Percentiles rank a stretch among this genome's conserved stretches.
These are phyloP conservation scores for Pantelozetes paolii DNA, from an alignment of 2,888 invertebrate genomes.

Conservation along the genomic window DNA sequence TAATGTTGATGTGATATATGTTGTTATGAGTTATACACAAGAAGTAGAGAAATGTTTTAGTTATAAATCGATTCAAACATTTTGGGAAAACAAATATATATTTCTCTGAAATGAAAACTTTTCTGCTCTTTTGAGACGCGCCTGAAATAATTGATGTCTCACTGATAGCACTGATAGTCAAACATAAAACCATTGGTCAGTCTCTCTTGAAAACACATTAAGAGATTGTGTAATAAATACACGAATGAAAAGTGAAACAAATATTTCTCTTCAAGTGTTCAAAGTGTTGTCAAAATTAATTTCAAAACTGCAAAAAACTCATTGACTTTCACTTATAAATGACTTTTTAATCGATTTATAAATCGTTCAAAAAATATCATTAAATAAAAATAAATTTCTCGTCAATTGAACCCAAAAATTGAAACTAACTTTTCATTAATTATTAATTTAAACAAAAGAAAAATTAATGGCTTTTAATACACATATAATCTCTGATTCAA, in stretches of 20 bases:
- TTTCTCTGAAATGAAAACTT: conserved; percentile 3
- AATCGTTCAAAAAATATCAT: background rate
- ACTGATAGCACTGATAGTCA: background rate
- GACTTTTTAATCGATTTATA: background rate
- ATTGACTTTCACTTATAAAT: background rate
- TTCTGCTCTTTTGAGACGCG: conserved; percentile 19
- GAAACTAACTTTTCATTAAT: background rate
- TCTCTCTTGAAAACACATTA: background rate
- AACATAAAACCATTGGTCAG: background rate
- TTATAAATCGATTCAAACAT: conserved; percentile 6
- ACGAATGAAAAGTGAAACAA: background rate
- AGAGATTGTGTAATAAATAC: background rate
- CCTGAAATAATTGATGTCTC: conserved; percentile 28
- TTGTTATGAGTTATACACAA: background rate
- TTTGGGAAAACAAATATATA: conserved; percentile 31
- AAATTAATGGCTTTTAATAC: background rate
- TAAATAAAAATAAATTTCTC: background rate
- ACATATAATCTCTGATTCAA: background rate
- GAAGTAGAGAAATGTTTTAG: background rate
- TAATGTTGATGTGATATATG: conserved; percentile 16
- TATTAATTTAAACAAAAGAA: background rate
- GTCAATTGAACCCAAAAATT: background rate
- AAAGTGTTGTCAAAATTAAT: background rate
- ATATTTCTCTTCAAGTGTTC: background rate
- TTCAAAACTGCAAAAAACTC: background rate